Percentiles rank a stretch among this genome's conserved stretches.
phyloP scores from a whole-genome alignment of 92 coral and sea anemone genomes.

The Actinostola sp. region DNA sequence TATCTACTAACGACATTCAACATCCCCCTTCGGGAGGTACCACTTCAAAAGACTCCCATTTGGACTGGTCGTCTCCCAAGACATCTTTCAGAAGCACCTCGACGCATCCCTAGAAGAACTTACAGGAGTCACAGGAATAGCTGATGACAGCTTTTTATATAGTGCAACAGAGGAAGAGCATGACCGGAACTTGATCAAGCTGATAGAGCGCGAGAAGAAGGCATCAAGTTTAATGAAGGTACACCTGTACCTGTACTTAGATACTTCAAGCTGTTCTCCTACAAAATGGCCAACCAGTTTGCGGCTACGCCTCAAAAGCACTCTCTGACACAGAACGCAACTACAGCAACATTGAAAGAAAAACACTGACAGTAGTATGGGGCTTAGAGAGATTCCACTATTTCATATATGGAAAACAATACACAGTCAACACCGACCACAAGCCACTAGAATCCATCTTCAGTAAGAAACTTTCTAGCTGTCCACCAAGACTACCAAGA shows the following conservation, averaged over 20 bases:
- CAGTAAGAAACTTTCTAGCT: slow-evolving; percentile 21
- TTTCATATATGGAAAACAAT: slow-evolving; percentile 19
- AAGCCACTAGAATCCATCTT: slow-evolving; percentile 20
- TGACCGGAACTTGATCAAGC: slow-evolving; percentile 30
- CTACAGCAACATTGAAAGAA: slow-evolving; percentile 25
- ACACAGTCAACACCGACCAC: slow-evolving; percentile 20
- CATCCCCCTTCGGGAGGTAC: slow-evolving; percentile 1
- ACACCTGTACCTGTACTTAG: background rate
- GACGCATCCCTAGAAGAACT: slow-evolving; percentile 50
- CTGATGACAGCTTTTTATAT: slow-evolving; percentile 49
- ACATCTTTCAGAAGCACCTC: slow-evolving; percentile 51
- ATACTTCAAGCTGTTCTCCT: slow-evolving; percentile 14
- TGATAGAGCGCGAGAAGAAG: slow-evolving; percentile 44
- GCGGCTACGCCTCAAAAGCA: slow-evolving; percentile 39
- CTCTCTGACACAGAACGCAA: slow-evolving; percentile 33
- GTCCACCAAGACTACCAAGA: slow-evolving; percentile 36
- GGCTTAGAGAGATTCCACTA: slow-evolving; percentile 22
- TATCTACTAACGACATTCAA: slow-evolving; percentile 44
- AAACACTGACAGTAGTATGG: slow-evolving; percentile 22
- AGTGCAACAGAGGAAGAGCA: slow-evolving; percentile 54
- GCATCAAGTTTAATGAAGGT: slow-evolving; percentile 29
- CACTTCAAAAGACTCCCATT: slow-evolving; percentile 31
- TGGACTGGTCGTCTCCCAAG: slow-evolving; percentile 35
- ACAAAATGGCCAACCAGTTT: slow-evolving; percentile 41
- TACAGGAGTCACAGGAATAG: slow-evolving; percentile 48